These are phyloP conservation scores for Coranthus polyacanthus DNA, from an alignment of 2,797 vertebrate genomes.

Conservation along the genomic window DNA sequence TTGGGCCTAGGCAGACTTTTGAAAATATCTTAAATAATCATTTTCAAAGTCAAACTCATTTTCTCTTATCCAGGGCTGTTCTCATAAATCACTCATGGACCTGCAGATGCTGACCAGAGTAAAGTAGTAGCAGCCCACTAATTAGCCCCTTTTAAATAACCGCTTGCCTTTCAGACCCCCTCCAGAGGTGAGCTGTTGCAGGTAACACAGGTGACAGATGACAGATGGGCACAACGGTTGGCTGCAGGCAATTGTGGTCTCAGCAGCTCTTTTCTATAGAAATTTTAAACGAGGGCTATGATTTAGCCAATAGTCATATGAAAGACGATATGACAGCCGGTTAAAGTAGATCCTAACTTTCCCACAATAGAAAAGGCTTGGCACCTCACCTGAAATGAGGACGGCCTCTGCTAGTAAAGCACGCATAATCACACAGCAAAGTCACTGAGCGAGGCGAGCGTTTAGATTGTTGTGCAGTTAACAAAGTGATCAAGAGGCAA, in stretches of 20 bases:
- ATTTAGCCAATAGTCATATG: slow-evolving; percentile 24
- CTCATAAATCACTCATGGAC: slow-evolving; percentile 3
- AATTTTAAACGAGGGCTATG: slow-evolving; percentile 21
- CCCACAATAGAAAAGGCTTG: too few relatives aligned
- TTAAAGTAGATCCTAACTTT: not conserved
- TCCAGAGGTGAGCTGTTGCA: slow-evolving; percentile 55
- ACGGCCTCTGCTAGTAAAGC: too few relatives aligned
- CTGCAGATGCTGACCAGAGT: slow-evolving; percentile 17
- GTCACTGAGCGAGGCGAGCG: too few relatives aligned
- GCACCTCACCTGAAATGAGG: too few relatives aligned
- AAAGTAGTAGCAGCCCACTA: slow-evolving; percentile 22
- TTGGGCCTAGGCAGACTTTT: too few relatives aligned
- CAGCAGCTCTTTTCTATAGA: slow-evolving; percentile 32
- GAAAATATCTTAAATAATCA: too few relatives aligned
- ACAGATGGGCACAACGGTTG: slow-evolving; percentile 47
- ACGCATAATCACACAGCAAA: too few relatives aligned
- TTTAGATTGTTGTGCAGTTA: too few relatives aligned
- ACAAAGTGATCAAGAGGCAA: too few relatives aligned
- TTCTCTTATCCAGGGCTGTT: not conserved
- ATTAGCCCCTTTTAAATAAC: slow-evolving; percentile 34
- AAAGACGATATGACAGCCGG: slow-evolving; percentile 20
- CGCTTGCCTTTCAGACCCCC: slow-evolving; percentile 23
- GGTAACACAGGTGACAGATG: slow-evolving; percentile 57
- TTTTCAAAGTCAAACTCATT: too few relatives aligned
- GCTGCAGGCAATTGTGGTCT: slow-evolving; percentile 15